These are phyloP conservation scores for Ashinkailepas kermadecensis DNA, from an alignment of 2,888 invertebrate species.

Conservation along the genomic window DNA sequence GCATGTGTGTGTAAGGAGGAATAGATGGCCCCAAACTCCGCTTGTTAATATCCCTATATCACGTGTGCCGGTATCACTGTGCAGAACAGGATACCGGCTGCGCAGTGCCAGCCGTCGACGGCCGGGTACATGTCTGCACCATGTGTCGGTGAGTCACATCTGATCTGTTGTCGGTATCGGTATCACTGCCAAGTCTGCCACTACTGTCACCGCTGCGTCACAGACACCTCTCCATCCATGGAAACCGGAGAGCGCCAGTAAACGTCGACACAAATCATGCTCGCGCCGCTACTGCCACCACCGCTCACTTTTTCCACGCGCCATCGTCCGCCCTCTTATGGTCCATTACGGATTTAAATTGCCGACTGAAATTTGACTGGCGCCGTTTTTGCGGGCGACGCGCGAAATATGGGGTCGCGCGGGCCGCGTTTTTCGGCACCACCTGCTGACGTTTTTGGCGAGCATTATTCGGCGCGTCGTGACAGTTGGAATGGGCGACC, in stretches of 20 bases:
- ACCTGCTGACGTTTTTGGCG: conserved; percentile 16
- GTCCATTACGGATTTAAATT: conserved; percentile 7
- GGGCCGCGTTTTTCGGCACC: background rate
- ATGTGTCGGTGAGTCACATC: no score
- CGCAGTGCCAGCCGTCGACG: no score
- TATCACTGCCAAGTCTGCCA: no score
- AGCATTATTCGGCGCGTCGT: background rate
- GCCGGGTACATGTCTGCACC: no score
- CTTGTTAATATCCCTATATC: no score
- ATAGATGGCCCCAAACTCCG: no score
- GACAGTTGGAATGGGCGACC: conserved; percentile 6
- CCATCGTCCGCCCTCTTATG: background rate
- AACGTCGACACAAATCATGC: background rate
- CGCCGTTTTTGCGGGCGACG: background rate
- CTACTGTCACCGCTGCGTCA: no score
- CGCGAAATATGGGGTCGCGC: conserved; percentile 1
- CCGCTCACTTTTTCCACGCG: background rate
- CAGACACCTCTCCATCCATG: no score
- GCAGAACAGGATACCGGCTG: no score
- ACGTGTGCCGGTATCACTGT: no score
- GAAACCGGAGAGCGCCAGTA: background rate
- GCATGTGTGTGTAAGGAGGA: no score
- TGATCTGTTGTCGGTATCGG: no score
- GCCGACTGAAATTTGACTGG: conserved; percentile 17
- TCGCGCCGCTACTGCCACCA: background rate